A percentile compares a stretch with the other conserved stretches of the same genome.
These are phyloP conservation scores for Salarias fasciatus DNA, from an alignment of 2,797 vertebrate species.

Conservation along the genomic window DNA sequence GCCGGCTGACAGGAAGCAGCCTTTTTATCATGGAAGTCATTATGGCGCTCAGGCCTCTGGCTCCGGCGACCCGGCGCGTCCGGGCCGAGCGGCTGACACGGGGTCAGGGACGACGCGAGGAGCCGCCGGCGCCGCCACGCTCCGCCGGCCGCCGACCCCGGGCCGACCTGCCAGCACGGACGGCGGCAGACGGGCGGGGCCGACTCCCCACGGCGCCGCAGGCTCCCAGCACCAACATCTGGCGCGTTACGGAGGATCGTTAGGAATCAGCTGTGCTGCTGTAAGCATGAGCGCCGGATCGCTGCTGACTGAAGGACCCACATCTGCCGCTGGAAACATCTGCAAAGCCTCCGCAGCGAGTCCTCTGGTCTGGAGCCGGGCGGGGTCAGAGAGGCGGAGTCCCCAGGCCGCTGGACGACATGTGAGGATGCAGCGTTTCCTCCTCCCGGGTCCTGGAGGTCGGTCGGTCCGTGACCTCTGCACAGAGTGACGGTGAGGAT, in stretches of 20 bases:
- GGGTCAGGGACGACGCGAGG: constrained; percentile 52
- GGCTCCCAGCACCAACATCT: constrained; percentile 26
- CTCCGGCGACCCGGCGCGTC: constrained; percentile 57
- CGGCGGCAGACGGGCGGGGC: constrained; percentile 35
- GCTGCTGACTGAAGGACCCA: too few relatives aligned
- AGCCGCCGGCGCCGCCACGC: constrained; percentile 52
- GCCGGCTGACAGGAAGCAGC: constrained; percentile 69
- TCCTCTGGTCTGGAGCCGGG: too few relatives aligned
- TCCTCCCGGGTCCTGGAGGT: too few relatives aligned
- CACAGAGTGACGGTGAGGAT: too few relatives aligned
- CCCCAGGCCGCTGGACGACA: too few relatives aligned
- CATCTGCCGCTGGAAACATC: too few relatives aligned
- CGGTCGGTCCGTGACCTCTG: too few relatives aligned
- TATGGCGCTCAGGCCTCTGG: constrained; percentile 56
- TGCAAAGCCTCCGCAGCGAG: too few relatives aligned
- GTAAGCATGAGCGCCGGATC: neutral
- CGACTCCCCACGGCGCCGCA: neutral
- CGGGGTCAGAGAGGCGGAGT: too few relatives aligned
- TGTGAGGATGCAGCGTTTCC: too few relatives aligned
- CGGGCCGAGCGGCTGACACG: constrained; percentile 31
- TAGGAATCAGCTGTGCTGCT: constrained; percentile 22
- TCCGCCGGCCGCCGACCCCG: constrained; percentile 71
- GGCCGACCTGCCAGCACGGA: constrained; percentile 15
- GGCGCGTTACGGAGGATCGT: constrained; percentile 14
- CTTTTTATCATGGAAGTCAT: constrained; percentile 69